phyloP scores from a whole-genome alignment of 2,797 vertebrate genomes.

The Rhinophrynus dorsalis region DNA sequence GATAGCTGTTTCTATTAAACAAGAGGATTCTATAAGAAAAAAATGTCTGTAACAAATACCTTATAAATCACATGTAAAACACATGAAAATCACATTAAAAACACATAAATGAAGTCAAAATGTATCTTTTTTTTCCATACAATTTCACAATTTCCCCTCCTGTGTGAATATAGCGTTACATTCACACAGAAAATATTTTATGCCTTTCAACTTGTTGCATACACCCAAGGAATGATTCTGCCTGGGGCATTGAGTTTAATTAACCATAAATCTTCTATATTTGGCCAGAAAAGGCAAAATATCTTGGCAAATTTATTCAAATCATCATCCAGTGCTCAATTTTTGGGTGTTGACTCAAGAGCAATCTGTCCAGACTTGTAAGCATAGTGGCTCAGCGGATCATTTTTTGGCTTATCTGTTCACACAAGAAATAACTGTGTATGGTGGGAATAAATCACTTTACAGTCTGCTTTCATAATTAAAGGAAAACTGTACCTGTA shows the following conservation, averaged over 20 bases:
- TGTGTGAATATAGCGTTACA: too few relatives aligned
- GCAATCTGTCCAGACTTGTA: conserved; percentile 33
- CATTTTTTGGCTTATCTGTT: conserved; percentile 15
- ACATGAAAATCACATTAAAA: too few relatives aligned
- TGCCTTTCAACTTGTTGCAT: background rate
- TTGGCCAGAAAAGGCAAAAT: conserved; percentile 9
- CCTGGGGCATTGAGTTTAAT: conserved; percentile 33
- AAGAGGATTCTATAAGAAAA: too few relatives aligned
- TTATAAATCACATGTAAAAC: too few relatives aligned
- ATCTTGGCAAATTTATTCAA: conserved; percentile 24
- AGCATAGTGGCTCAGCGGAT: background rate
- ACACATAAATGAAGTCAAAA: too few relatives aligned
- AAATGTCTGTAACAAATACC: too few relatives aligned
- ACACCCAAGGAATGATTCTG: background rate
- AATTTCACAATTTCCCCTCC: too few relatives aligned
- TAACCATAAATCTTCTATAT: conserved; percentile 18
- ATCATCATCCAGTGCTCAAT: conserved; percentile 18
- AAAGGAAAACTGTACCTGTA: too few relatives aligned
- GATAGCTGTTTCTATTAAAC: too few relatives aligned
- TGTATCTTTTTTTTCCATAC: too few relatives aligned
- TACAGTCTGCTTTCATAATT: background rate
- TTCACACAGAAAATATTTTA: background rate
- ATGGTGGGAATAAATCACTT: conserved; percentile 1
- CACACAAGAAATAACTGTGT: conserved; percentile 15
- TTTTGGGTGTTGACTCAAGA: conserved; percentile 35